Percentiles rank a stretch among this genome's conserved stretches.
These are phyloP conservation scores for Tautogolabrus adspersus DNA, from an alignment of 2,113 vertebrate species.

Conservation along the genomic window DNA sequence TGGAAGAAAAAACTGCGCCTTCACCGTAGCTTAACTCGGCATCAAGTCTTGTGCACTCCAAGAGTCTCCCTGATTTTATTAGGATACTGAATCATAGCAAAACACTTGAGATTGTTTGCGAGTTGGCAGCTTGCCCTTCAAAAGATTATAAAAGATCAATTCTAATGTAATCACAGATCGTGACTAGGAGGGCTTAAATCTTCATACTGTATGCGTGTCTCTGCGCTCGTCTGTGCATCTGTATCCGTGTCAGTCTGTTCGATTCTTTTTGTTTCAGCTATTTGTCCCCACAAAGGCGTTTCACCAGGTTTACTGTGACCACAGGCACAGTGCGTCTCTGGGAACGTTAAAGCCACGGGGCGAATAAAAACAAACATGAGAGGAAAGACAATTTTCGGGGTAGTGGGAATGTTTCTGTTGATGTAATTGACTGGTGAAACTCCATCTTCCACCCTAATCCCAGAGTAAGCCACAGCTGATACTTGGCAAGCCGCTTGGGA, in stretches of 20 bases:
- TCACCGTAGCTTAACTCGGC: conserved; percentile 29
- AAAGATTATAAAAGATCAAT: conserved; percentile 74
- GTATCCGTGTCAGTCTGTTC: conserved; percentile 17
- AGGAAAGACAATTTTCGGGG: conserved; percentile 52
- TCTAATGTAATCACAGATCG: conserved; percentile 71
- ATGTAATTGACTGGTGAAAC: conserved; percentile 67
- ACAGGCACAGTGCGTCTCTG: conserved; percentile 36
- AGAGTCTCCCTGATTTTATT: conserved; percentile 36
- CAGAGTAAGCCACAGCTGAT: conserved; percentile 49
- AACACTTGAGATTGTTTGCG: conserved; percentile 56
- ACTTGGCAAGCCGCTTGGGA: conserved; percentile 42
- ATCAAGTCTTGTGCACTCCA: conserved; percentile 28
- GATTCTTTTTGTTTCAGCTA: conserved; percentile 24
- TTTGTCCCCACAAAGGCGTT: conserved; percentile 27
- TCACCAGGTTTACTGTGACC: conserved; percentile 49
- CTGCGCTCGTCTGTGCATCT: not conserved
- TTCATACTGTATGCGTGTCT: conserved; percentile 12
- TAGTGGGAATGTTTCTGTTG: conserved; percentile 48
- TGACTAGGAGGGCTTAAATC: conserved; percentile 59
- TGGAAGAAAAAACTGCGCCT: not conserved
- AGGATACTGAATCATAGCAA: conserved; percentile 60
- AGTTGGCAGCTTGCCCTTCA: conserved; percentile 44
- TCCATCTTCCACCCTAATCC: conserved; percentile 60
- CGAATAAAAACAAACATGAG: conserved; percentile 64
- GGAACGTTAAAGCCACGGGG: conserved; percentile 37